phyloP scores from a whole-genome alignment of 2,113 vertebrate species.

The Tupaia chinensis region DNA sequence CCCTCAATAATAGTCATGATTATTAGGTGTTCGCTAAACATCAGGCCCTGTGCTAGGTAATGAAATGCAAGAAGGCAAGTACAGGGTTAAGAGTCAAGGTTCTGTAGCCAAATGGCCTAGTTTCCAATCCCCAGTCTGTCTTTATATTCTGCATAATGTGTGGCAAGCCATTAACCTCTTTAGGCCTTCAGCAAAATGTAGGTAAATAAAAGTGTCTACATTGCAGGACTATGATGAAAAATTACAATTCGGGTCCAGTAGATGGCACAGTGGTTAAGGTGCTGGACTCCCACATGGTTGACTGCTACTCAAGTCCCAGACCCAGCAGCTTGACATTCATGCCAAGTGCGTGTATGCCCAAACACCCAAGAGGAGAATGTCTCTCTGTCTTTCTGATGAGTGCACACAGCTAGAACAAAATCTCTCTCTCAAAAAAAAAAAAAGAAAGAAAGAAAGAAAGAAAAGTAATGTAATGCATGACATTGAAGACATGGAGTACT shows the following conservation, averaged over 20 bases:
- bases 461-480: fast-evolving
- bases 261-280: too few species aligned
- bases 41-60: background rate
- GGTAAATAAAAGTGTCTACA: fast-evolving
- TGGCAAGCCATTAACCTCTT: background rate
- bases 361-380: too few species aligned
- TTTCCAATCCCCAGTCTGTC: background rate
- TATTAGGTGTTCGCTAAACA: too few species aligned
- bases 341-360: too few species aligned
- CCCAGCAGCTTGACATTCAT: too few species aligned
- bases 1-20: background rate
- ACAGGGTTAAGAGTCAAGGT: background rate
- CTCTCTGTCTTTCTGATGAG: too few species aligned
- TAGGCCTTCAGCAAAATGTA: background rate
- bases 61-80: background rate
- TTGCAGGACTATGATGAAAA: background rate
- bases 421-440: too few species aligned
- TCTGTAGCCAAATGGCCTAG: background rate
- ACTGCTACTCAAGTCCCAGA: too few species aligned
- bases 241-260: too few species aligned
- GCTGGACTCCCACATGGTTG: too few species aligned
- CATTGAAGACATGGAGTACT: background rate
- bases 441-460: too few species aligned
- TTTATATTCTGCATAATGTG: background rate
- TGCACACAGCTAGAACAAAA: too few species aligned